These are phyloP conservation scores for Tarsius wallacei DNA, from an alignment of 2,797 vertebrate species.

Conservation along the genomic window DNA sequence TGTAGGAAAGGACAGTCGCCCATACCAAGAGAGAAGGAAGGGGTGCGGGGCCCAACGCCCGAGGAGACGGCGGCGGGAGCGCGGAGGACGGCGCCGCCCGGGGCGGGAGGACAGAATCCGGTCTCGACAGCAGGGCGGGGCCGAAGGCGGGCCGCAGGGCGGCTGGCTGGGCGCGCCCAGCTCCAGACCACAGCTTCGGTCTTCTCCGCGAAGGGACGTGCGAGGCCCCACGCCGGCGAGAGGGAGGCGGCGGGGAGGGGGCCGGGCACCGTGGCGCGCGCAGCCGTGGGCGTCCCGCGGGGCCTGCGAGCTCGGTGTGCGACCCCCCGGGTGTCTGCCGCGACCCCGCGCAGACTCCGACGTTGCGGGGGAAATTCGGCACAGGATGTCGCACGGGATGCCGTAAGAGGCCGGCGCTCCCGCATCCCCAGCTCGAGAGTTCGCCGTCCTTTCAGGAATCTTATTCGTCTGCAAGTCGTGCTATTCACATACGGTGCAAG, in stretches of 20 bases:
- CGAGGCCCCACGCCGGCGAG: too few relatives aligned
- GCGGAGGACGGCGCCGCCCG: neutral
- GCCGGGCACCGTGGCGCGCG: too few relatives aligned
- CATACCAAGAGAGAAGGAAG: neutral
- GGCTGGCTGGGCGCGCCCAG: neutral
- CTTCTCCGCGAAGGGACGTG: neutral
- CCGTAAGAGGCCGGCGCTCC: neutral
- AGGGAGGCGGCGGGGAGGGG: too few relatives aligned
- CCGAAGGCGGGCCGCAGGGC: neutral
- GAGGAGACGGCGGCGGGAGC: neutral
- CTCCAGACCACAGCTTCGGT: neutral
- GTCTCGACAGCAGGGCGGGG: neutral
- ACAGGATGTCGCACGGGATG: neutral
- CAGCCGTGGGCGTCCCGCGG: too few relatives aligned
- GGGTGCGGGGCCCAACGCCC: neutral
- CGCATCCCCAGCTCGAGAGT: conserved; percentile 39
- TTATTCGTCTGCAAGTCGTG: conserved; percentile 1
- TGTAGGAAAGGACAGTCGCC: too few relatives aligned
- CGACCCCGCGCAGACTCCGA: neutral
- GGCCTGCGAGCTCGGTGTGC: too few relatives aligned
- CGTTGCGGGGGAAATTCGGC: neutral
- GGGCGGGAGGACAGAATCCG: neutral
- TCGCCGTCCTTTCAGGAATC: conserved; percentile 21
- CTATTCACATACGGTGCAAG: neutral
- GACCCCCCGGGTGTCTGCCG: too few relatives aligned